Percentiles rank a stretch among this genome's conserved stretches.
Conservation (phyloP, 2,888 invertebrate genomes). For the Drosophila paracracens region DNA sequence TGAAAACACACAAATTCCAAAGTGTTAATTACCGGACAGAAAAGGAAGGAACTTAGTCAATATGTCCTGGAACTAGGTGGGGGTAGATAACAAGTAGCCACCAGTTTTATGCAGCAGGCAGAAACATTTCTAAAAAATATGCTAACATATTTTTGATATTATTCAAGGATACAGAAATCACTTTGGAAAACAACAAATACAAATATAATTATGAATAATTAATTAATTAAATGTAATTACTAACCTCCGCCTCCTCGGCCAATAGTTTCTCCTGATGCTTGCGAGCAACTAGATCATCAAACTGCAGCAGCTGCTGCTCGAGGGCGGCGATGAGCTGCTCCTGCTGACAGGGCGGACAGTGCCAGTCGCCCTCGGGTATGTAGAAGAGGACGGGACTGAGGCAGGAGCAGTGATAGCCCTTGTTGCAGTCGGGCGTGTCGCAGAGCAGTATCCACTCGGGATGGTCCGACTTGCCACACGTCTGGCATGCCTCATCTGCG, state of each 20-base stretch:
- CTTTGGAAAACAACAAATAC: too few species aligned
- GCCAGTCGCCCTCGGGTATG: constrained; percentile 99
- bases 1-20: constrained; percentile 2
- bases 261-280: constrained; percentile 82
- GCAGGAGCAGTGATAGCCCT: constrained; percentile 99
- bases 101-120: not conserved
- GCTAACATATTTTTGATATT: not conserved
- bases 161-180: not conserved
- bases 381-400: constrained; percentile 95
- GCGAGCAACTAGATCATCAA: constrained; percentile 89
- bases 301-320: constrained; percentile 90
- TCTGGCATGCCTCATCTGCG: constrained; percentile 91
- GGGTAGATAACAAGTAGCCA: not conserved
- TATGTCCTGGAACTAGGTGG: too few species aligned
- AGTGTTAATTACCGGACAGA: not conserved
- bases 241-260: constrained; percentile 71
- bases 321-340: constrained; percentile 91
- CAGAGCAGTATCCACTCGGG: constrained; percentile 99
- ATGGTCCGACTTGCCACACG: constrained; percentile 95
- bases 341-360: constrained; percentile 98
- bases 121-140: not conserved
- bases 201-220: not conserved
- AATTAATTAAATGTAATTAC: not conserved
- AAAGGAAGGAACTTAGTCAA: not conserved
- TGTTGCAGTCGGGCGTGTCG: constrained; percentile 93